These are phyloP conservation scores for Rhombomys opimus DNA, from an alignment of 2,113 vertebrate species.

Conservation along the genomic window DNA sequence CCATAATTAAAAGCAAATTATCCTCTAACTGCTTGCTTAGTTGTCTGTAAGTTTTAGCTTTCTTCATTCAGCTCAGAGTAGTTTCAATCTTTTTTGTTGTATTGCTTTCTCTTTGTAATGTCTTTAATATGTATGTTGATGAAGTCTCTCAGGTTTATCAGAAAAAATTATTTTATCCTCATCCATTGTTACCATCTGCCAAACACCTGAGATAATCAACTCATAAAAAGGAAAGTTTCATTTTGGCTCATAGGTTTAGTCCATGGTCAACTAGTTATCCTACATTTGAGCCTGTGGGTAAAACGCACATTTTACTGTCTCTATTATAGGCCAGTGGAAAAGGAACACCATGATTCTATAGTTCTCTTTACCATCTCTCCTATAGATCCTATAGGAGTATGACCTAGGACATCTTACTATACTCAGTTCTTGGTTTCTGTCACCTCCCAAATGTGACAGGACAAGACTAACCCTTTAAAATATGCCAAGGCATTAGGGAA, in stretches of 20 bases:
- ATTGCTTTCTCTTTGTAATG: background rate
- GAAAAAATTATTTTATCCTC: slow-evolving; percentile 1
- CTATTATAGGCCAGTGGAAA: background rate
- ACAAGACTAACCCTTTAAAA: background rate
- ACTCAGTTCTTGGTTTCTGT: background rate
- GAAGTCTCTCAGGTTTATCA: background rate
- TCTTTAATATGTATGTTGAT: background rate
- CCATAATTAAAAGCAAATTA: slow-evolving; percentile 25
- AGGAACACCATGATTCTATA: background rate
- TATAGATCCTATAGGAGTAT: no score
- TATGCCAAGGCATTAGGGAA: no score
- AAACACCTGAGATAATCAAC: background rate
- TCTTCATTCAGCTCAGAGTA: background rate
- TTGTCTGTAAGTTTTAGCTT: background rate
- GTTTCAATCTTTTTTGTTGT: background rate
- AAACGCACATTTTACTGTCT: background rate
- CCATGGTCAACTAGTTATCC: background rate
- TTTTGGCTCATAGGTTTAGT: background rate
- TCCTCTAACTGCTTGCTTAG: background rate
- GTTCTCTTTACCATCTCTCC: no score
- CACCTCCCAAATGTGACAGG: background rate
- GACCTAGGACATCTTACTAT: no score
- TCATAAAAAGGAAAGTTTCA: background rate
- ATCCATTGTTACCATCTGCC: background rate
- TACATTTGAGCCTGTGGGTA: no score